A percentile compares a stretch with the other conserved stretches of the same genome.
These are phyloP conservation scores for Spisula subtruncata DNA, from an alignment of 2,888 invertebrate genomes.

Conservation along the genomic window DNA sequence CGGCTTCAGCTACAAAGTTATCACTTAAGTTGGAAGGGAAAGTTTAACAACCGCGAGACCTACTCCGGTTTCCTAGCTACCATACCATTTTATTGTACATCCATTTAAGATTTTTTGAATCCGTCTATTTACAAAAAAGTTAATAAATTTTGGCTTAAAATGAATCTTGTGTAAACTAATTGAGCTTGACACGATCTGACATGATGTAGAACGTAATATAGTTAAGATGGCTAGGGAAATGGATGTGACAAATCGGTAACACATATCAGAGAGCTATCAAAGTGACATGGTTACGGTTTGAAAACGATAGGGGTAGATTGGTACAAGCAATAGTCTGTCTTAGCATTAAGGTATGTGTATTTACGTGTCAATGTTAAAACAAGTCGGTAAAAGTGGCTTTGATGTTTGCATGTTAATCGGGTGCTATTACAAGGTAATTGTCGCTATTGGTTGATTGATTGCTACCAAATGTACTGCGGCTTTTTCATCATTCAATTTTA, in stretches of 20 bases:
- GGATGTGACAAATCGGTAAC: background rate
- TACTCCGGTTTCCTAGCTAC: slow-evolving; percentile 9
- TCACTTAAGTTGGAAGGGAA: background rate
- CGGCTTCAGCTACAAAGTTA: background rate
- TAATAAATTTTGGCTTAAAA: slow-evolving; percentile 29
- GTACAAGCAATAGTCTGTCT: background rate
- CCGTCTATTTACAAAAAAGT: slow-evolving; percentile 27
- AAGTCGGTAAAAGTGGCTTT: too few species aligned
- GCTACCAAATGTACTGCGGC: too few species aligned
- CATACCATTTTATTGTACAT: background rate
- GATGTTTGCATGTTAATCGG: too few species aligned
- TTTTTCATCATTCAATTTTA: too few species aligned
- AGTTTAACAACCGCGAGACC: background rate
- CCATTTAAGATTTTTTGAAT: slow-evolving; percentile 1
- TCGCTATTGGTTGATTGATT: too few species aligned
- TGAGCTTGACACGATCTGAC: background rate
- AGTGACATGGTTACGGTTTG: background rate
- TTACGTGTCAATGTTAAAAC: background rate
- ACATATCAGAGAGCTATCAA: background rate
- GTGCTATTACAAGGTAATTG: too few species aligned
- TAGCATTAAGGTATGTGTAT: slow-evolving; percentile 6
- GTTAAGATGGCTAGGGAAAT: background rate
- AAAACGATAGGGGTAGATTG: background rate
- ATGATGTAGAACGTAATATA: background rate
- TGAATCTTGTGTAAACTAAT: slow-evolving; percentile 14